Percentiles rank a stretch among this genome's conserved stretches.
phyloP scores from a whole-genome alignment of 2,797 vertebrate species.

The Monodelphis domestica region DNA sequence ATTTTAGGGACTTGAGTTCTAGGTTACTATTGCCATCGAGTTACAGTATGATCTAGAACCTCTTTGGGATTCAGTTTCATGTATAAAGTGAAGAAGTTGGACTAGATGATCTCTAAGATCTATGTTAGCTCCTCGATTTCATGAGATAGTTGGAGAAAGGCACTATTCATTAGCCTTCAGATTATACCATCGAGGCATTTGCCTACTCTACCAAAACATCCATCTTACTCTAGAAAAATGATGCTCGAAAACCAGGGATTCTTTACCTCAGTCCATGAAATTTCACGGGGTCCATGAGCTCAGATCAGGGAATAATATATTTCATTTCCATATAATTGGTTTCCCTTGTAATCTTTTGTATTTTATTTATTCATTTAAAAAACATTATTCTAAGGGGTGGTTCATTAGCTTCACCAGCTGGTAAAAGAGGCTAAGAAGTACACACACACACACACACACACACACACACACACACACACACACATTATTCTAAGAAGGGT shows the following conservation, averaged over 20 bases:
- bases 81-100: not conserved
- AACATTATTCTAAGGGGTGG: not conserved
- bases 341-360: no score
- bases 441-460: not conserved
- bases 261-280: not conserved
- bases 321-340: not conserved
- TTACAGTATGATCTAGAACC: not conserved
- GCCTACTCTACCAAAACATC: not conserved
- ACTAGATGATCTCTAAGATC: not conserved
- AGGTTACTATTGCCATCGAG: not conserved
- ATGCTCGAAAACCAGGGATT: not conserved
- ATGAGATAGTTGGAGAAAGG: not conserved
- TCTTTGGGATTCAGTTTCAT: not conserved
- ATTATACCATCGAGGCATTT: not conserved
- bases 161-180: not conserved
- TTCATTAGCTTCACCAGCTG: not conserved
- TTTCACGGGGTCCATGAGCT: not conserved
- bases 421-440: not conserved
- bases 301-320: not conserved
- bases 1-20: not conserved
- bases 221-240: not conserved
- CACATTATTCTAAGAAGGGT: not conserved
- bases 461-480: not conserved
- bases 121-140: not conserved
- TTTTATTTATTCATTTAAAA: not conserved